Evolutionary conservation across 2,113 vertebrate genomes (phyloP), one percentile per base, ranked within the genome.

Genomic region (Mugil cephalus): DNA sequence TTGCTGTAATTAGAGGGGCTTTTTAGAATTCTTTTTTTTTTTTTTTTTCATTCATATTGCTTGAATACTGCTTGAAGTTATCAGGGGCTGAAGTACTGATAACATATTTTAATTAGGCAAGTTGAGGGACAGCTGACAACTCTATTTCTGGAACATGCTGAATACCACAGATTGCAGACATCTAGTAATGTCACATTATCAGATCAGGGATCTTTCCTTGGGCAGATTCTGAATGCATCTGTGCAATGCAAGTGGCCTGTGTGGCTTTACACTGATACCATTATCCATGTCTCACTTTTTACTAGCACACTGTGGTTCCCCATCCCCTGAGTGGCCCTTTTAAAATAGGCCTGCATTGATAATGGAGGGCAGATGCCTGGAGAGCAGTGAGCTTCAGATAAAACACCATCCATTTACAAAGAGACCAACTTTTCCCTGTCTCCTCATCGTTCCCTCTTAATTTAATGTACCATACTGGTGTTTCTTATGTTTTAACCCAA

Each of bases 331-430:
- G 43, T 1, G 1, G 34, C 7, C 11, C 53, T 66, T 62, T 62
- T 60, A 38, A 60, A 36, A 40, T 39, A 62, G 13, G 34, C 34
- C 74, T 69, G 42, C 65, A 55, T 55, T 47, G 48, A 62, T 69
- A 69, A 77, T 77, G 42, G 56, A 35, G 64, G 56, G 48, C 30
- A 47, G 47, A 47, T 76, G 54, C 34, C 48, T 69, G 56, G 19
- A 62, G 46, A 62, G 54, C 45, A 45, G 21, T n/a, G 61, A 74
- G 18, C 64, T 34, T 47, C 48, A 61, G 34, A 61, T 39, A 54
- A 68, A 61, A 30, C 47, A 66, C 46, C 24, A 24, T 18, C 36
- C 19, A 40, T 70, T 34, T 51, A 15, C 30, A 18, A 19, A 58
- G 19, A 63, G 10, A 45, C 59, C 40, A 10, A 8, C 24, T 53